phyloP scores from a whole-genome alignment of 2,113 vertebrate species.

The Centrocercus urophasianus region DNA sequence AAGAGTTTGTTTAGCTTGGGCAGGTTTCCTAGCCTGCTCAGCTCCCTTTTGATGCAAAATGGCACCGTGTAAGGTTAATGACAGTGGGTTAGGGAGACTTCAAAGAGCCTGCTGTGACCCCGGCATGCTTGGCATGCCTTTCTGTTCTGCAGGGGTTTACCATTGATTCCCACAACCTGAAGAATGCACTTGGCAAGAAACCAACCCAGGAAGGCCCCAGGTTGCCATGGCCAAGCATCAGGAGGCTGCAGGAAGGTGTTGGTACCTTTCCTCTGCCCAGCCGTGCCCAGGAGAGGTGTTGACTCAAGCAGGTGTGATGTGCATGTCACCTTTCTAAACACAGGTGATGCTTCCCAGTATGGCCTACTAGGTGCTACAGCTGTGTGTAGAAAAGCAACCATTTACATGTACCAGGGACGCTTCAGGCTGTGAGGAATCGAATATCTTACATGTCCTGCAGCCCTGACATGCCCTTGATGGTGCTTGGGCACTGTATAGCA shows the following conservation, averaged over 20 bases:
- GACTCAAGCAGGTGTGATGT: background rate
- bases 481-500: background rate
- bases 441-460: background rate
- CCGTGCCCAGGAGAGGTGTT: background rate
- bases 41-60: constrained; percentile 72
- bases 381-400: background rate
- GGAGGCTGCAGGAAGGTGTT: constrained; percentile 33
- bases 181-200: constrained; percentile 69
- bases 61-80: constrained; percentile 77
- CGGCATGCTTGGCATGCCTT: constrained; percentile 86
- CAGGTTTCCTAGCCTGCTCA: constrained; percentile 33
- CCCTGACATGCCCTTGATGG: background rate
- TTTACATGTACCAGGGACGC: background rate
- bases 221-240: constrained; percentile 66
- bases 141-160: constrained; percentile 84
- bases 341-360: background rate
- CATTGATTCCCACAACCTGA: constrained; percentile 26
- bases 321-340: background rate
- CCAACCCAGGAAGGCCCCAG: constrained; percentile 1
- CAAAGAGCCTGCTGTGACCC: constrained; percentile 76
- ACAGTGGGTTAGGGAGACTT: constrained; percentile 80
- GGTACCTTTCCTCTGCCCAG: constrained; percentile 13
- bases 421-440: background rate
- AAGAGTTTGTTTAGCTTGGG: constrained; percentile 14
- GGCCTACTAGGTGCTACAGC: background rate